phyloP scores from a whole-genome alignment of 2,888 invertebrate species.

The Agrochola litura region DNA sequence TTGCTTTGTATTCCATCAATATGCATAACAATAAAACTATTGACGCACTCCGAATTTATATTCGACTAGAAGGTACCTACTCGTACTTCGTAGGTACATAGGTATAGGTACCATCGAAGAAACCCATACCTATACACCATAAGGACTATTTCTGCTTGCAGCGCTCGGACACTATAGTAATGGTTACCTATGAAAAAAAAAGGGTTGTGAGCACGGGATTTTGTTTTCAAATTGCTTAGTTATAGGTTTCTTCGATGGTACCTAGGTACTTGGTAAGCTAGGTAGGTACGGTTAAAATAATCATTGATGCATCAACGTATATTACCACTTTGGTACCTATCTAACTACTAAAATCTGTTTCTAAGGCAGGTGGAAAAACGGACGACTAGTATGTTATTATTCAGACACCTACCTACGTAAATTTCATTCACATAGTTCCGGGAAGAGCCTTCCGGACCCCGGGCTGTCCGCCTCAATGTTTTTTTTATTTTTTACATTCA shows the following conservation, averaged over 20 bases:
- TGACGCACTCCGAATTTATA: slow-evolving; percentile 36
- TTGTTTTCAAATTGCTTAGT: too few species aligned
- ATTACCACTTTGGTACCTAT: too few species aligned
- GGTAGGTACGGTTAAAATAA: not conserved
- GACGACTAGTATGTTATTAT: too few species aligned
- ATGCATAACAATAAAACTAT: slow-evolving; percentile 48
- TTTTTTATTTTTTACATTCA: not conserved
- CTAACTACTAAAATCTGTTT: not conserved
- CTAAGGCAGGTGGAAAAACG: not conserved
- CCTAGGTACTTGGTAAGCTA: not conserved
- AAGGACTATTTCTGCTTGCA: too few species aligned
- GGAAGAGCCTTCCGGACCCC: not conserved
- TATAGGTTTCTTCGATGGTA: too few species aligned
- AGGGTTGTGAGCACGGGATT: too few species aligned
- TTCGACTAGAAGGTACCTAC: not conserved
- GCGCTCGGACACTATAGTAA: too few species aligned
- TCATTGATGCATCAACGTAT: not conserved
- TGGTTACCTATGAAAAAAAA: too few species aligned
- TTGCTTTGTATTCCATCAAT: slow-evolving; percentile 21
- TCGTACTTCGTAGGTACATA: not conserved
- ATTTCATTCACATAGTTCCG: not conserved
- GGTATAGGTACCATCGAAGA: too few species aligned
- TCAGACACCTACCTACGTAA: not conserved
- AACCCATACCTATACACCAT: too few species aligned
- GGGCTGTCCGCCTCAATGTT: not conserved